These are phyloP conservation scores for Drosophila dives DNA, from an alignment of 2,888 invertebrate genomes.

Conservation along the genomic window DNA sequence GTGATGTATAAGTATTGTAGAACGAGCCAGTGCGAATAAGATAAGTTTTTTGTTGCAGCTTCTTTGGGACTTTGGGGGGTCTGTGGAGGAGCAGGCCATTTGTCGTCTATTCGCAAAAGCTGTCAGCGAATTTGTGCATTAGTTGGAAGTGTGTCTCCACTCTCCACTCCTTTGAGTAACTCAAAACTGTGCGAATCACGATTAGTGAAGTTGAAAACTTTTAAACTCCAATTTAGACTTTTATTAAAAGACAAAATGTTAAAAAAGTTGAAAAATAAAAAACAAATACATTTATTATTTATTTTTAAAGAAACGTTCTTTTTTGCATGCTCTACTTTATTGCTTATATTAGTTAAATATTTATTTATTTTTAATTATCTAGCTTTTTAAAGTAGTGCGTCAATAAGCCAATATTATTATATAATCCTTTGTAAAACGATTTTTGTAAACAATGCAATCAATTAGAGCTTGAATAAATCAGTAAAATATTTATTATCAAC, in stretches of 20 bases:
- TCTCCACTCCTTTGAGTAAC: conserved; percentile 37
- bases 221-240: neutral
- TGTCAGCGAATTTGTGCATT: conserved; percentile 51
- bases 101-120: conserved; percentile 51
- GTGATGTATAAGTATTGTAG: conserved; percentile 57
- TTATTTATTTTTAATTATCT: neutral
- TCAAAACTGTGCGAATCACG: conserved; percentile 44
- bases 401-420: neutral
- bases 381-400: neutral
- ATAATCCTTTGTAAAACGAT: conserved; percentile 1
- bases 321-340: neutral
- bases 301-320: neutral
- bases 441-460: conserved; percentile 24
- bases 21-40: conserved; percentile 44
- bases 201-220: conserved; percentile 35
- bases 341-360: neutral
- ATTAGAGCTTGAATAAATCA: conserved; percentile 37
- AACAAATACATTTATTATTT: neutral
- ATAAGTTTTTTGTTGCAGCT: conserved; percentile 45
- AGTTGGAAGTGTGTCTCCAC: conserved; percentile 31
- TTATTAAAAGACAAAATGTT: neutral
- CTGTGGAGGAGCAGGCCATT: conserved; percentile 38
- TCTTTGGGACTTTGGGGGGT: conserved; percentile 23
- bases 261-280: neutral
- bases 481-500: conserved; percentile 18